Base-by-base conservation (phyloP, 2,113 vertebrate genomes). In the Vimba vimba region DNA sequence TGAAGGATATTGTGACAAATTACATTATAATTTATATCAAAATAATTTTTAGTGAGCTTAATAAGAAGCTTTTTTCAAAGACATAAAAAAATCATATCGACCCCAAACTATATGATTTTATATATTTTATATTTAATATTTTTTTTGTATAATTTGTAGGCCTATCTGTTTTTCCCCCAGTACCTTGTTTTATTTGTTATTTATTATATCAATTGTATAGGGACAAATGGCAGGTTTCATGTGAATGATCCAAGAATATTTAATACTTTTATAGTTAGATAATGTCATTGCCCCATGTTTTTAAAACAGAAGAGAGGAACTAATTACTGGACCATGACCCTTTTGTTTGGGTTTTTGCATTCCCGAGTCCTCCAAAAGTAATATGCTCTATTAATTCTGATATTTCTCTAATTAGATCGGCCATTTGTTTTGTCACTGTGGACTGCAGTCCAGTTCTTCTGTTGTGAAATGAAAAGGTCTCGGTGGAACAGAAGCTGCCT, bases 341-440 rank as follows among this genome's bases (percentile, higher is more conserved):
- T 71, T 13, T 73, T 87, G 89, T 88, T 91, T 90, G 88, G 60
- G 75, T 84, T 87, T 87, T 88, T 88, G 83, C 85, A 90, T 75
- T 87, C 89, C 82, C 39, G 75, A 79, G 36, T 33, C 85, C 86
- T 88, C 90, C 89, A 87, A 87, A 88, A 87, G 84, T 85, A 86
- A 91, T 89, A 92, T 92, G 92, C 93, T 94, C 92, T 92, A 89
- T 89, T 94, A 91, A 94, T 90, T 91, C 89, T 78, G 82, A 86
- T 89, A 91, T 89, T 79, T 86, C 89, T 92, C 89, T 91, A 93
- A 93, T 94, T 90, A 90, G 86, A 90, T 87, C 78, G 87, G 45
- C 79, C 88, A 85, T 64, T 89, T 88, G 86, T 86, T 84, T 12
- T 83, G 83, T 89, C 84, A 85, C 60, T 74, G 79, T 83, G 39